phyloP scores from a whole-genome alignment of 1,140 invertebrate species.

The Penaeus chinensis region DNA sequence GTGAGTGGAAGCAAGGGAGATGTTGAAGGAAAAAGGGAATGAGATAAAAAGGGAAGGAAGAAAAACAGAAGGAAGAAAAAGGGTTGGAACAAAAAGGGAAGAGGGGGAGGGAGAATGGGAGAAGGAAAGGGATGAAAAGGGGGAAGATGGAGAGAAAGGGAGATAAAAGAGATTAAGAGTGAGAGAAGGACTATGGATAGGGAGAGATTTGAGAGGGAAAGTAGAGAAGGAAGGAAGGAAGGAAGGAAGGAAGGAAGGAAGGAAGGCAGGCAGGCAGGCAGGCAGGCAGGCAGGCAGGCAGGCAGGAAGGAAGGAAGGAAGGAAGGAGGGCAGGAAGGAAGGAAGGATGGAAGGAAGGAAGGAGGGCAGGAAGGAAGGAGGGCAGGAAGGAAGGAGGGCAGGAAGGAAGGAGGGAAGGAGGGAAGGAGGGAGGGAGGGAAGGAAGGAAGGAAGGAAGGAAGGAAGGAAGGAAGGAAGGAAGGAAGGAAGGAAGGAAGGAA shows the following conservation, averaged over 20 bases:
- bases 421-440: background rate
- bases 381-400: background rate
- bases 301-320: background rate
- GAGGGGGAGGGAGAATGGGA: too few species aligned
- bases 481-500: too few species aligned
- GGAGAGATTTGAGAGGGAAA: too few species aligned
- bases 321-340: background rate
- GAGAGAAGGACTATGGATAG: too few species aligned
- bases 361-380: background rate
- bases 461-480: background rate
- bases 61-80: too few species aligned
- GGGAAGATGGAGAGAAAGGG: too few species aligned
- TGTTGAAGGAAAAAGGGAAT: too few species aligned
- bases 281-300: background rate
- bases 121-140: too few species aligned
- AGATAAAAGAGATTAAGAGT: too few species aligned
- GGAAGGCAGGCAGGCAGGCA: background rate
- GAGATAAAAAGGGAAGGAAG: too few species aligned
- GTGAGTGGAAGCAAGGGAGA: too few species aligned
- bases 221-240: conserved; percentile 6
- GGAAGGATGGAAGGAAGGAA: background rate
- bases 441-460: background rate
- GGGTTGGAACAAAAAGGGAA: too few species aligned
- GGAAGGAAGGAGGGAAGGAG: background rate
- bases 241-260: background rate